Evolutionary conservation across 1,140 invertebrate genomes (phyloP).

Genomic region (Zeugodacus cucurbitae): DNA sequence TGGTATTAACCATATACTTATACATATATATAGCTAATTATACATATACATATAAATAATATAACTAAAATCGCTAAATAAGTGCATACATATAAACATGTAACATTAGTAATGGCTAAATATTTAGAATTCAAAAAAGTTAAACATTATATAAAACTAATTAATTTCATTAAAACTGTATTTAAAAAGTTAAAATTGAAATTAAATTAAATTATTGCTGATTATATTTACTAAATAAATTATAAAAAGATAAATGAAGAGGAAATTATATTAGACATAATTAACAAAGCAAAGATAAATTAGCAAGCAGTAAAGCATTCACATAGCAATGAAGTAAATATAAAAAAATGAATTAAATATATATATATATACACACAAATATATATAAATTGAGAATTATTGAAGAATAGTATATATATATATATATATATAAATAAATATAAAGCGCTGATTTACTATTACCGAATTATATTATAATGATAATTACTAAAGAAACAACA

Average conservation of each 20-base stretch:
- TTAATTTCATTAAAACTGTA: neutral
- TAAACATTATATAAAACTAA: slow-evolving; percentile 3
- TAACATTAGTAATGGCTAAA: neutral
- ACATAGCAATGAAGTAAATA: slow-evolving; percentile 14
- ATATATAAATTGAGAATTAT: slow-evolving; percentile 45
- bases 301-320: slow-evolving; percentile 22
- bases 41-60: neutral
- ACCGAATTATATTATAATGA: slow-evolving; percentile 42
- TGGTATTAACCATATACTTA: neutral
- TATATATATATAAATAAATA: slow-evolving; percentile 49
- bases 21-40: neutral
- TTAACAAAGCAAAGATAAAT: neutral
- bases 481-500: slow-evolving; percentile 40
- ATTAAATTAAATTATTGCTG: slow-evolving; percentile 20
- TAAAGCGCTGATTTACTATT: slow-evolving; percentile 49
- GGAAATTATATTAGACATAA: neutral
- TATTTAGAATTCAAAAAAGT: neutral
- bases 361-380: slow-evolving; percentile 48
- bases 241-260: neutral
- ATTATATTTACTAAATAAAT: neutral
- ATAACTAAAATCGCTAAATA: neutral
- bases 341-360: slow-evolving; percentile 50
- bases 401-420: slow-evolving; percentile 47
- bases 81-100: neutral
- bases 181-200: slow-evolving; percentile 8